Evolutionary conservation across 2,113 vertebrate genomes (phyloP).

Genomic region (Mobula hypostoma): DNA sequence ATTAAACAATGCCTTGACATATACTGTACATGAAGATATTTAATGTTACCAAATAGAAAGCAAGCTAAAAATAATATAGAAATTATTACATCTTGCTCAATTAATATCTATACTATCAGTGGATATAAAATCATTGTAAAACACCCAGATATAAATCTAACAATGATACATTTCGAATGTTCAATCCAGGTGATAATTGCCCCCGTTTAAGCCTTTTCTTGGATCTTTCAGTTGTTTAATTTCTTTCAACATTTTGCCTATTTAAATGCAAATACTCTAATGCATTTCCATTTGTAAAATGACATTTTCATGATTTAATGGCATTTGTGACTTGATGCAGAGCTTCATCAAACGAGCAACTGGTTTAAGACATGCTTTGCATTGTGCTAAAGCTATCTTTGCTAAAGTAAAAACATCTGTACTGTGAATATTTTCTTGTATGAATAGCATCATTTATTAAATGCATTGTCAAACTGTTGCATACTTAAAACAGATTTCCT

Average conservation of each 20-base stretch:
- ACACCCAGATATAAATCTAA: neutral
- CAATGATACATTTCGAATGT: neutral
- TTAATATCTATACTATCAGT: constrained; percentile 2
- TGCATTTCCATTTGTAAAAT: constrained; percentile 7
- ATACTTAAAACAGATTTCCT: neutral
- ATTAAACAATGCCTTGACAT: constrained; percentile 8
- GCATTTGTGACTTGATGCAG: neutral
- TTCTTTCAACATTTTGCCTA: neutral
- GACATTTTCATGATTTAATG: constrained; percentile 16
- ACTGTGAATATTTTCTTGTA: neutral
- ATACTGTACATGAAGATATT: neutral
- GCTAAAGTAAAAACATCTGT: neutral
- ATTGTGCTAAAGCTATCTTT: neutral
- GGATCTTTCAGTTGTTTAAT: neutral
- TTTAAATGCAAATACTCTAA: constrained; percentile 19
- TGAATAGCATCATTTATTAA: neutral
- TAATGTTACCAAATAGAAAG: neutral
- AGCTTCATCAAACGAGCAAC: neutral
- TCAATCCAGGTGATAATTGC: neutral
- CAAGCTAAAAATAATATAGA: neutral
- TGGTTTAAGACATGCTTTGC: neutral
- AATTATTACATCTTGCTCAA: neutral
- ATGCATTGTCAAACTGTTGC: neutral
- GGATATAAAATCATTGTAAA: neutral
- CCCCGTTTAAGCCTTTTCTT: neutral